Base-by-base conservation (phyloP, 2,888 invertebrate genomes). In the Octodonta nipae region DNA sequence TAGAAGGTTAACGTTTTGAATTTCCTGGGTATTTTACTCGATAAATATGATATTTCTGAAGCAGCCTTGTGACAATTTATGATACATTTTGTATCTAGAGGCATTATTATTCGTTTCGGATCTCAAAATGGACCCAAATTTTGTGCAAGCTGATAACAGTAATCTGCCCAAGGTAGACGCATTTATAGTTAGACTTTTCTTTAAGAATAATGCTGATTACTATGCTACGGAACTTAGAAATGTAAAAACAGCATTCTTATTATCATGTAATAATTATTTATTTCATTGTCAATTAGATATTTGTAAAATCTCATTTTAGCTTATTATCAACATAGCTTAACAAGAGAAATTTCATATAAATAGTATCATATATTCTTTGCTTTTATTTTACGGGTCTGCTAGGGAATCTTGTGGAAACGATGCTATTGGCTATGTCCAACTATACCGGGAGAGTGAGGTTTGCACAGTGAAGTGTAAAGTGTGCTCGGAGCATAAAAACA, bases 401-500 rank as follows among this genome's bases (percentile, higher is more conserved):
- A 29, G 36, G 10, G 28, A 30, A 33, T 16, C 28, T 13, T 43
- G 38, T 35, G 42, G 40, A 4, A 39, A 43, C 28, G 24, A 31
- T 20, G 42, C 40, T 6, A 29, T 44, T 13, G 40, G 43, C 8
- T 47, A 42, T 35, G 43, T 45, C 4, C 45, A 46, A 31, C 29
- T 47, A 3, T 36, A 39, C 27, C 30, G 46, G 20, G 33, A 38
- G 10, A 27, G 29, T 14, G 30, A 37, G 13, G 17, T 42, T 12
- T 50, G 46, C 33, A 42, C 28, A 16, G 38, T 46, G 2, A 45
- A 46, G 38, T 38, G 34, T 10, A 36, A 37, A 35, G 34, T 49
- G n/a, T 41, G 38, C 26, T 46, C 44, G n/a, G 45, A 48, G 32
- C 42, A 45, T 20, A 45, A 38, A 28, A 26, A 41, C 5, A 34